Base-by-base conservation (phyloP, 1,140 invertebrate genomes). In the Panagrolaimus sp. region DNA sequence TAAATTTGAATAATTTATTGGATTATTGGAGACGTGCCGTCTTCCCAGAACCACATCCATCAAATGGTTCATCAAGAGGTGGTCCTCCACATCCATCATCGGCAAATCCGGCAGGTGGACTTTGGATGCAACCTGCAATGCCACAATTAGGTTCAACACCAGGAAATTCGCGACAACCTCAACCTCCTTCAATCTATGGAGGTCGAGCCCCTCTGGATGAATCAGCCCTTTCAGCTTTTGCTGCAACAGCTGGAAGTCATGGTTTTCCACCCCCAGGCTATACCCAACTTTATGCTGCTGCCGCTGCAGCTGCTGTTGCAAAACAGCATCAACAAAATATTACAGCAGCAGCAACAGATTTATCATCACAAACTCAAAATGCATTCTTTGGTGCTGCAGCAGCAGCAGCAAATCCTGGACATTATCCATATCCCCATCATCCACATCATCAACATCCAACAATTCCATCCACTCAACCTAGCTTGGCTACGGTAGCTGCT, bases 201-300 rank as follows among this genome's bases (percentile, higher is more conserved):
- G 75, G 75, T 12, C 63, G 75, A 43, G 71, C 77, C 4, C 72
- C 78, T 81, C 28, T 84, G 84, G 73, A 78, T 67, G 38, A 76
- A 71, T 65, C 66, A 55, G 17, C 80, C 48, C 46, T 81, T 24
- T 69, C 84, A 70, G 58, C 67, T 55, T 82, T 80, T 65, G 80
- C 21, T 28, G 55, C 65, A 43, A 82, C 66, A 46, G 72, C 47
- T 48, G n/a, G 63, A 55, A n/a, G 17, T 17, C 8, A 24, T 21
- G 89, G 8, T 88, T 58, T 58, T 89, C 68, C 46, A 63, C 45
- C 26, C 63, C 9, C 66, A 1, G 89, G 89, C 32, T 90, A 90
- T 4, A 90, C 90, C 43, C 90, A 91, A 85, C 91, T 91, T 89
- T 90, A 91, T 3, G 69, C 76, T 43, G 68, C 66, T 24, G 44